These are phyloP conservation scores for Sphaerophoria rueppellii DNA, from an alignment of 2,888 invertebrate genomes.

Conservation along the genomic window DNA sequence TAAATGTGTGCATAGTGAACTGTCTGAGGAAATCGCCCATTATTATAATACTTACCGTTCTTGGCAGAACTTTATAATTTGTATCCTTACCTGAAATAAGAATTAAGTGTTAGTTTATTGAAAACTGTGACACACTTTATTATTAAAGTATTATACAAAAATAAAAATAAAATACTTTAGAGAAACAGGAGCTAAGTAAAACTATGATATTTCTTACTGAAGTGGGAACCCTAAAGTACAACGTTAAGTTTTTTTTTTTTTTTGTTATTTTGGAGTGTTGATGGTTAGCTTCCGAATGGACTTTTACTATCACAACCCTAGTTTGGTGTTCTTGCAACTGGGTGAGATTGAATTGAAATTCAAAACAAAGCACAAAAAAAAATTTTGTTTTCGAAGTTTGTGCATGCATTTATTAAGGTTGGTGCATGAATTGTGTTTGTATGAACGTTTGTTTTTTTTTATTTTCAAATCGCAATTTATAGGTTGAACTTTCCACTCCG, in stretches of 20 bases:
- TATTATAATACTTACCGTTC: too few species aligned
- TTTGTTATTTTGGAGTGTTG: not conserved
- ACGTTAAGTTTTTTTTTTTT: not conserved
- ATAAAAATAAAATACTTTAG: too few species aligned
- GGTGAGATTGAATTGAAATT: slow-evolving; percentile 32
- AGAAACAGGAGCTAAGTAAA: too few species aligned
- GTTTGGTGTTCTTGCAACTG: slow-evolving; percentile 5
- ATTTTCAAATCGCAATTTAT: slow-evolving; percentile 47
- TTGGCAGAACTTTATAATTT: too few species aligned
- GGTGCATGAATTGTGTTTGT: not conserved
- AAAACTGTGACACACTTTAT: too few species aligned
- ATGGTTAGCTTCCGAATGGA: not conserved
- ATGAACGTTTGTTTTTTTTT: slow-evolving; percentile 1
- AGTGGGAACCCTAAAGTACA: slow-evolving; percentile 10
- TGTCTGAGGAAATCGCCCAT: too few species aligned
- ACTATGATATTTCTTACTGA: not conserved
- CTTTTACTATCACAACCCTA: not conserved
- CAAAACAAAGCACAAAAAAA: not conserved
- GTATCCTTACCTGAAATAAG: slow-evolving; percentile 6
- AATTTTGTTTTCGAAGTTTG: not conserved
- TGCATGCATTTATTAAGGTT: slow-evolving; percentile 2
- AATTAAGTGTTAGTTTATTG: not conserved
- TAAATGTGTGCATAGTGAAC: too few species aligned
- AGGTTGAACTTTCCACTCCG: slow-evolving; percentile 45
- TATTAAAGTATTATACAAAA: too few species aligned